phyloP scores from a whole-genome alignment of 64 coral and sea anemone genomes.

The Montipora efflorescens region DNA sequence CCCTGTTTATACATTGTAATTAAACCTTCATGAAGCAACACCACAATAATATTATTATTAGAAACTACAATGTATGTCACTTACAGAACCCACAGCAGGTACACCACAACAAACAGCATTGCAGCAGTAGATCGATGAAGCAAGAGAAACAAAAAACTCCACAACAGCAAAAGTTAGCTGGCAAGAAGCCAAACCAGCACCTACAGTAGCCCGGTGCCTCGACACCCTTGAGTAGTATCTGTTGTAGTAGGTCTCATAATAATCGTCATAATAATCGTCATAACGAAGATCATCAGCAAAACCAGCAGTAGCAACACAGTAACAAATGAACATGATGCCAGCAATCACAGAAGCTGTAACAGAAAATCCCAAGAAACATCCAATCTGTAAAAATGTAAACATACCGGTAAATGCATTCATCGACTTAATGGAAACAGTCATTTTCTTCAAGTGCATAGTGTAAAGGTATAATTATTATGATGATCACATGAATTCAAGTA shows the following conservation, averaged over 20 bases:
- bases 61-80: neutral
- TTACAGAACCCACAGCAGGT: neutral
- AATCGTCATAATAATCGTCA: neutral
- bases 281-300: slow-evolving; percentile 23
- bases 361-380: slow-evolving; percentile 82
- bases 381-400: slow-evolving; percentile 69
- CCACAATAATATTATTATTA: neutral
- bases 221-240: neutral
- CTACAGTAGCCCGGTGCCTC: neutral
- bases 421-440: too few relatives aligned
- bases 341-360: slow-evolving; percentile 70
- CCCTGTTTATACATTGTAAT: too few relatives aligned
- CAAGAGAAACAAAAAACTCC: slow-evolving; percentile 53
- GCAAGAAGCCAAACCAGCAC: slow-evolving; percentile 14
- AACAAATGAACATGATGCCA: slow-evolving; percentile 78
- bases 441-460: too few relatives aligned
- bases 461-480: too few relatives aligned
- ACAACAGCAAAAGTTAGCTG: slow-evolving; percentile 31
- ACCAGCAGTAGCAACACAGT: slow-evolving; percentile 46
- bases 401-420: neutral
- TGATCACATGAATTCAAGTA: too few relatives aligned
- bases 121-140: slow-evolving; percentile 62
- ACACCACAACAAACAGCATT: slow-evolving; percentile 28
- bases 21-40: too few relatives aligned
- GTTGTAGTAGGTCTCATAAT: neutral